These are phyloP conservation scores for Phalloptychus januarius DNA, from an alignment of 2,797 vertebrate genomes.

Conservation along the genomic window DNA sequence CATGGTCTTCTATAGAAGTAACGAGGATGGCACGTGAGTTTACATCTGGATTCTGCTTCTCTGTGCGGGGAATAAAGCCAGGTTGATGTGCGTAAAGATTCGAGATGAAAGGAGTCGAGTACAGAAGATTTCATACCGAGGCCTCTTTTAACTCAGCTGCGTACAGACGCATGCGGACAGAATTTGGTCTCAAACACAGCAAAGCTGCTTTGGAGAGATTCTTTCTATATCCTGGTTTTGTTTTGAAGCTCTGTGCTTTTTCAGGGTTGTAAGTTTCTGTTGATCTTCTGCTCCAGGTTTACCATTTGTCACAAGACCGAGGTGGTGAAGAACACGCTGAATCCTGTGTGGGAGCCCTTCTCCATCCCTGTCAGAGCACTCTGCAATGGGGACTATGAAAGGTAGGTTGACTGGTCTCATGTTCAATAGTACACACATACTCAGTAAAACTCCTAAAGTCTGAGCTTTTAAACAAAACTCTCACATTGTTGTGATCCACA, in stretches of 20 bases:
- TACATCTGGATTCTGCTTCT: slow-evolving; percentile 12
- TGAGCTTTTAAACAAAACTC: neutral
- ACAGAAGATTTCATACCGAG: slow-evolving; percentile 26
- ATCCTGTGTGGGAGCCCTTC: slow-evolving; percentile 92
- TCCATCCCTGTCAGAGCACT: slow-evolving; percentile 91
- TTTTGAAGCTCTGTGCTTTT: slow-evolving; percentile 17
- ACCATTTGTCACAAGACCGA: slow-evolving; percentile 98
- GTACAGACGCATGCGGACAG: slow-evolving; percentile 1
- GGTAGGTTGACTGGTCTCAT: slow-evolving; percentile 75
- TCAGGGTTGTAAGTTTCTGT: slow-evolving; percentile 32
- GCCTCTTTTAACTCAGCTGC: slow-evolving; percentile 29
- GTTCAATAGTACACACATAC: neutral
- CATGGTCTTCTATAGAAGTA: slow-evolving; percentile 96
- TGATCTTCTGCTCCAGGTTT: slow-evolving; percentile 79
- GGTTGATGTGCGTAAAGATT: slow-evolving; percentile 16
- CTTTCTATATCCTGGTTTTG: neutral
- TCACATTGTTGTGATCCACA: neutral
- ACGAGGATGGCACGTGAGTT: slow-evolving; percentile 95
- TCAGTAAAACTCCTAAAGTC: neutral
- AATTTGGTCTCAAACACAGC: slow-evolving; percentile 4
- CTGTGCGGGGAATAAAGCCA: slow-evolving; percentile 19
- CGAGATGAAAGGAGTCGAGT: slow-evolving; percentile 25
- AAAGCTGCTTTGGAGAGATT: neutral
- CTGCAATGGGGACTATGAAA: slow-evolving; percentile 93
- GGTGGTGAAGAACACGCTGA: slow-evolving; percentile 92